A percentile compares a stretch with the other conserved stretches of the same genome.
Evolutionary conservation across 2,797 vertebrate genomes (phyloP).

Genomic region (Somateria mollissima): DNA sequence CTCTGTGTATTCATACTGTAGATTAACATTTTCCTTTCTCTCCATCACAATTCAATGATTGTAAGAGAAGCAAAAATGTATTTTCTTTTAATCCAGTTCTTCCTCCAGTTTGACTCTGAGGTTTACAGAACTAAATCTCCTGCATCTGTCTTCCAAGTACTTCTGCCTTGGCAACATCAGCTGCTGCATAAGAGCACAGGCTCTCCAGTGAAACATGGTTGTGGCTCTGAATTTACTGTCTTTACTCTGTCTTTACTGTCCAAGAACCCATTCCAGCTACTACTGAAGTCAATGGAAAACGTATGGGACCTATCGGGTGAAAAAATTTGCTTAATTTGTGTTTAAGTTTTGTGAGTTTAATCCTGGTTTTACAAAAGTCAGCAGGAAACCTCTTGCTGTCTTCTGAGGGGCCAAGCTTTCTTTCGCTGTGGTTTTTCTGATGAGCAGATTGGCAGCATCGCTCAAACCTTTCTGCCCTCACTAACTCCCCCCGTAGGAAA

Average conservation of each 20-base stretch:
- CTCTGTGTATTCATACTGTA: background rate
- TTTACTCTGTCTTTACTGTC: background rate
- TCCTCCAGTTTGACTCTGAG: background rate
- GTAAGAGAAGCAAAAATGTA: background rate
- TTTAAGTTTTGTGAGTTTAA: background rate
- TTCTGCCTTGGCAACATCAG: background rate
- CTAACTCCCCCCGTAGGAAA: background rate
- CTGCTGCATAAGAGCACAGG: background rate
- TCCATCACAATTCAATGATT: background rate
- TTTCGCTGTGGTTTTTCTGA: rapidly evolving
- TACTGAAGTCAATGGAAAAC: background rate
- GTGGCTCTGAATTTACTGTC: background rate
- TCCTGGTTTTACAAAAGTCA: background rate
- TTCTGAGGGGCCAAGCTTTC: background rate
- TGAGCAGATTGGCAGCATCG: background rate
- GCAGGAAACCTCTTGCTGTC: background rate
- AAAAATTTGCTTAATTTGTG: background rate
- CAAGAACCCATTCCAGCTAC: background rate
- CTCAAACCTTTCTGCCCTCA: background rate
- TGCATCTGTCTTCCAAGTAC: background rate
- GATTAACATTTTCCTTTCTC: background rate
- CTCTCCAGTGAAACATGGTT: background rate
- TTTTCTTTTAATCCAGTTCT: conserved; percentile 2
- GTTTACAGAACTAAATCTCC: background rate
- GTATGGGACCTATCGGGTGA: background rate